Percentiles rank a stretch among this genome's conserved stretches.
Evolutionary conservation across 2,113 vertebrate species (phyloP).

Genomic region (Alces alces): DNA sequence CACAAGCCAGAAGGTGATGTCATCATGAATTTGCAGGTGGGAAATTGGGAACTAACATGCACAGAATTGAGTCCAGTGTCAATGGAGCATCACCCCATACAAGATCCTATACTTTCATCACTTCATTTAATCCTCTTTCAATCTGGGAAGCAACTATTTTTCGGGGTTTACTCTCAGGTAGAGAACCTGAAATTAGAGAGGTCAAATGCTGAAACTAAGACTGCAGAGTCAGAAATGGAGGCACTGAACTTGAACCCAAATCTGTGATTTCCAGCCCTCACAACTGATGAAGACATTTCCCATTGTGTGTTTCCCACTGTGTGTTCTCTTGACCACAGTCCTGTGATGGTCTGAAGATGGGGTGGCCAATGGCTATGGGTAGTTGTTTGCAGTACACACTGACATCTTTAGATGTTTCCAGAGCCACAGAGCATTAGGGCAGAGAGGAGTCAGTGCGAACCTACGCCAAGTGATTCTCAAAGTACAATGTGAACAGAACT

Average conservation of each 20-base stretch:
- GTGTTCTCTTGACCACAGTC: background rate
- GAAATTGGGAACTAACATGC: background rate
- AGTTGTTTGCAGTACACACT: background rate
- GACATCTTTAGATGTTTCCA: background rate
- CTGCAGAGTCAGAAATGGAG: background rate
- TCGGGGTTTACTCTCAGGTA: background rate
- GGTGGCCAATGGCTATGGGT: rapidly evolving
- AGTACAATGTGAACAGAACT: background rate
- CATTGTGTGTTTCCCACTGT: background rate
- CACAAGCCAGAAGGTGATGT: background rate
- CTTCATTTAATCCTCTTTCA: background rate
- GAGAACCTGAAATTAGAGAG: background rate
- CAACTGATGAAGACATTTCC: background rate
- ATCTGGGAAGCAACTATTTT: background rate
- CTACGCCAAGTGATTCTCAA: background rate
- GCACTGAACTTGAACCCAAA: background rate
- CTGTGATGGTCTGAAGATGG: background rate
- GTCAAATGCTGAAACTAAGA: background rate
- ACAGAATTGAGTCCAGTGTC: background rate
- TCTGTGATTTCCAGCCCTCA: background rate
- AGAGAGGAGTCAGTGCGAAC: background rate
- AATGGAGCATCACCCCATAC: background rate
- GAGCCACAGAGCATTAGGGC: background rate
- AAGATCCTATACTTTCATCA: background rate
- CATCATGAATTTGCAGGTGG: background rate